Percentiles rank a stretch among this genome's conserved stretches.
Evolutionary conservation across 2,888 invertebrate genomes (phyloP).

Genomic region (Euzetes globulus): DNA sequence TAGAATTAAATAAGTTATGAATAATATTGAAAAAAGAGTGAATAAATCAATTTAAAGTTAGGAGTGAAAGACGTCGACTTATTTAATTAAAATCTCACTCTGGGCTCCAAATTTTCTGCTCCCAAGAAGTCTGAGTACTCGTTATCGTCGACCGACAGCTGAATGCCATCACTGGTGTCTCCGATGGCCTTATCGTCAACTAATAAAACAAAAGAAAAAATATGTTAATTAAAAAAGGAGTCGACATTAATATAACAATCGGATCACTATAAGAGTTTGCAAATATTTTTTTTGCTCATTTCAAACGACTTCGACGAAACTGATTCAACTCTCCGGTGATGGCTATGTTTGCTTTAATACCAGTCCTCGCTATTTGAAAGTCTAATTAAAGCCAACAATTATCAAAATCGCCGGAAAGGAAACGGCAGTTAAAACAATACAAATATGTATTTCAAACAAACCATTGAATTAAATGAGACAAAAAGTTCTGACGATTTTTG

Average conservation of each 20-base stretch:
- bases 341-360: not conserved
- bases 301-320: not conserved
- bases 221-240: not conserved
- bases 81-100: not conserved
- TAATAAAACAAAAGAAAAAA: not conserved
- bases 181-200: not conserved
- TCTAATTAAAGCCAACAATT: constrained; percentile 21
- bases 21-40: no score
- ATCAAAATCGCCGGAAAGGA: constrained; percentile 23
- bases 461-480: constrained; percentile 15
- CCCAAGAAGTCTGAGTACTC: constrained; percentile 22
- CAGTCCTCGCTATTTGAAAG: constrained; percentile 12
- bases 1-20: no score
- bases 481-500: constrained; percentile 7
- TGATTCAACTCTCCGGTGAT: not conserved
- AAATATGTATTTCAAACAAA: constrained; percentile 16
- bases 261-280: not conserved
- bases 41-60: not conserved
- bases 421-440: constrained; percentile 9
- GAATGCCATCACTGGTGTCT: constrained; percentile 5
- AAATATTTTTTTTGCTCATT: not conserved
- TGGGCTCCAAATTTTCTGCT: not conserved
- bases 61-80: not conserved
- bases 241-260: not conserved
- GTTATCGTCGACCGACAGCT: constrained; percentile 15